Base-by-base conservation (phyloP, 2,113 vertebrate species). In the Rhipidura dahli region DNA sequence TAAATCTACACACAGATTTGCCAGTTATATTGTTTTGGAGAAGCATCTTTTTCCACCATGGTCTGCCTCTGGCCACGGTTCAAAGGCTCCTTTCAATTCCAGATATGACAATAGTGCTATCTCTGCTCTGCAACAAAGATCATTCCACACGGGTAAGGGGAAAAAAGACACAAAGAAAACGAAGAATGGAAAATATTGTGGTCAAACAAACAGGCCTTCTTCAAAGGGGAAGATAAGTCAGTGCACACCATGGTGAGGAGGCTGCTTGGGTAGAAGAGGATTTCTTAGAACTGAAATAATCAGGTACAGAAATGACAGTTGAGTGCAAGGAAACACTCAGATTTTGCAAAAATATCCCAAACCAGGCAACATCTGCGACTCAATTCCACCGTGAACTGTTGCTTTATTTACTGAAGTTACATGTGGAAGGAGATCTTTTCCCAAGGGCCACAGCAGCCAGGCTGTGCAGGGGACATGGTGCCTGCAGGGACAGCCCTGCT, bases 1-100 rank as follows among this genome's bases (percentile, higher is more conserved):
- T 90, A 76, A 96, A 97, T 90, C 83, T 59, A 44, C 91, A 92
- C 91, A 47, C 89, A 91, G 95, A 79, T 81, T 85, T 87, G 97
- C 97, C 56, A 93, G 39, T 49, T 77, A 83, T 2, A 95, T 89
- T 91, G 95, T 96, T 90, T 88, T 57, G 84, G 89, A 93, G 92
- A 93, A 79, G 92, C 96, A 89, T 96, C 97, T 94, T 96, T 97
- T 97, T 96, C 97, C 97, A 94, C 84, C 59, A 54, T 69, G 92
- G 77, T 73, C 97, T 87, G 90, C 57, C 63, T 77, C 95, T 96
- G 97, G 98, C 96, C 70, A 90, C 14, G 6, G 94, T 93, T 97
- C 96, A 97, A 97, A 98, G 97, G 90, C 92, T 87, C 94, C 84
- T 87, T 60, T 90, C 94, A 63, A 57, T 71, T 82, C 81, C 72